Evolutionary conservation across 2,888 invertebrate genomes (phyloP).

Genomic region (Lochmaea capreae): DNA sequence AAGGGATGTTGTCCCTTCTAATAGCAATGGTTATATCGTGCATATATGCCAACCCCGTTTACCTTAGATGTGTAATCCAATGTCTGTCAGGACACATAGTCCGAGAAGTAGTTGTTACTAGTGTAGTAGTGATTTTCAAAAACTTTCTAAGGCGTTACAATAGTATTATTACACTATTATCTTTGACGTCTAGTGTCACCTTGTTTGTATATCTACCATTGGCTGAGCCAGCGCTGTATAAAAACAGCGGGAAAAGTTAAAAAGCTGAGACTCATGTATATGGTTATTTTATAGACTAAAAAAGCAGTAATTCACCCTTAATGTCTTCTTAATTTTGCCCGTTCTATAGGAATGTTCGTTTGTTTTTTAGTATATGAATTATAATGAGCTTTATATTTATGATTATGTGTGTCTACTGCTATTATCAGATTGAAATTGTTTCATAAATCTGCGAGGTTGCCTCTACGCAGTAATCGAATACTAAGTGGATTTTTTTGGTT

Average conservation of each 20-base stretch:
- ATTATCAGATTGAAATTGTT: slow-evolving; percentile 34
- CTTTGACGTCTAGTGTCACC: too few relatives aligned
- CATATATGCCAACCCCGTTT: too few relatives aligned
- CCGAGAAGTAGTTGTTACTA: too few relatives aligned
- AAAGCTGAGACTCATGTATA: slow-evolving; percentile 39
- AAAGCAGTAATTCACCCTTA: slow-evolving; percentile 44
- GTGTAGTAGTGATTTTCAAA: too few relatives aligned
- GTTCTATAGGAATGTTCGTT: slow-evolving; percentile 37
- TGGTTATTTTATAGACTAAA: slow-evolving; percentile 40
- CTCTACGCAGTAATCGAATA: slow-evolving; percentile 21
- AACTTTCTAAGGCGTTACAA: too few relatives aligned
- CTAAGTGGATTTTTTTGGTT: slow-evolving; percentile 15
- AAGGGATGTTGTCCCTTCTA: too few relatives aligned
- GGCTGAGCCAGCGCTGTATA: slow-evolving; percentile 23
- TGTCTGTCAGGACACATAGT: too few relatives aligned
- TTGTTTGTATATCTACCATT: neutral
- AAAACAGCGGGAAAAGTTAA: slow-evolving; percentile 43
- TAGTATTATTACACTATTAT: too few relatives aligned
- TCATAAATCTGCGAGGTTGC: slow-evolving; percentile 32
- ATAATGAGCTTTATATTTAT: slow-evolving; percentile 38
- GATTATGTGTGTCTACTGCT: slow-evolving; percentile 36
- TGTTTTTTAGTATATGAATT: slow-evolving; percentile 40
- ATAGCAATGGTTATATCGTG: too few relatives aligned
- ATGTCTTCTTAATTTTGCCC: slow-evolving; percentile 43
- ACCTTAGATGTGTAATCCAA: too few relatives aligned